Conservation (phyloP, 2,797 vertebrate genomes). For the Coilia nasus region DNA sequence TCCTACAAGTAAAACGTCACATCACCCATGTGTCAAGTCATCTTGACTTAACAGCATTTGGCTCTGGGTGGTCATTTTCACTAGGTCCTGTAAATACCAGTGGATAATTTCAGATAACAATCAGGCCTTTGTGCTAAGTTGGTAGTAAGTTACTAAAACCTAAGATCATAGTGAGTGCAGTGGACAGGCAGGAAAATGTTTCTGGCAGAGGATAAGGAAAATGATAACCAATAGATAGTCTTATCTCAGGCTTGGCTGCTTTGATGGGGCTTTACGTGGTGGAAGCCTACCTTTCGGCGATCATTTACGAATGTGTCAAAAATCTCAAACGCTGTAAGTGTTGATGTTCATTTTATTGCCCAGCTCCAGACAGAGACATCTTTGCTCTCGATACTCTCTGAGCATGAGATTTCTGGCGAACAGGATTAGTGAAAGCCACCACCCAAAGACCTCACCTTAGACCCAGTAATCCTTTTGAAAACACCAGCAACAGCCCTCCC, state of each 20-base stretch:
- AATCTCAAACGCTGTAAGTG: neutral
- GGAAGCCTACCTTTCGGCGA: neutral
- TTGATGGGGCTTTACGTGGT: neutral
- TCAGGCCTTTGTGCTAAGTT: neutral
- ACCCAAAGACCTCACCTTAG: neutral
- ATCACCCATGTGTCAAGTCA: neutral
- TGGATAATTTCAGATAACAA: neutral
- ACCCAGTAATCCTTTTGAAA: constrained; percentile 2
- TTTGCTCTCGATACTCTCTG: neutral
- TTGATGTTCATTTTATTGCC: neutral
- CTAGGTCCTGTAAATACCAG: neutral
- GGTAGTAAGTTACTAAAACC: neutral
- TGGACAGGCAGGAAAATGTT: neutral
- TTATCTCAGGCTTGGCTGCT: neutral
- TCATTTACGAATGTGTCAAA: neutral
- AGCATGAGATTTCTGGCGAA: neutral
- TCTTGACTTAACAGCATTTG: neutral
- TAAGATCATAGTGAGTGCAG: neutral
- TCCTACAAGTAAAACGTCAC: too few relatives aligned
- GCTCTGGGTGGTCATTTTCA: neutral
- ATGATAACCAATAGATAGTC: neutral
- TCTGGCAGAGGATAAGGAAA: neutral
- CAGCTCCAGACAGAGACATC: neutral
- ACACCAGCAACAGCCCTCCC: neutral
- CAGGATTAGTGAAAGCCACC: constrained; percentile 13